Conservation (phyloP, 2,113 vertebrate genomes). For the Neomonachus schauinslandi region DNA sequence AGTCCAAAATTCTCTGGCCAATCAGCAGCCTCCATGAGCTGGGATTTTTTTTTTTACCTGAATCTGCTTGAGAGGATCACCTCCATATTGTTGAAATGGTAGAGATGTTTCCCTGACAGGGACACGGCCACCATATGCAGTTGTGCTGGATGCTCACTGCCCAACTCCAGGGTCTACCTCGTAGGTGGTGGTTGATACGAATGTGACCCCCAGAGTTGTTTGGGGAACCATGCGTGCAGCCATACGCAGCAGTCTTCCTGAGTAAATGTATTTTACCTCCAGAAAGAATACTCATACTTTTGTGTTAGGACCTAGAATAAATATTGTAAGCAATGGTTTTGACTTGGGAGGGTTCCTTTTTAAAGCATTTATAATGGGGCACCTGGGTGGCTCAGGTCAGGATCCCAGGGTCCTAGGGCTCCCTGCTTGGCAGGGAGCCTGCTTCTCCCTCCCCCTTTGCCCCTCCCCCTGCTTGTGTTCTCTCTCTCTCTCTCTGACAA, state of each 20-base stretch:
- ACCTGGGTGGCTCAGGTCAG: background rate
- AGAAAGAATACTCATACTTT: background rate
- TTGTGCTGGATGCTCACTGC: fast-evolving
- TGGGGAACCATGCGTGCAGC: background rate
- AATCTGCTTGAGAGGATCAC: background rate
- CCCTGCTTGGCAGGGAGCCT: background rate
- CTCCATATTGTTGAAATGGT: background rate
- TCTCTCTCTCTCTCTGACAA: no score
- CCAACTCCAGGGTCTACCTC: background rate
- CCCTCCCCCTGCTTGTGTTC: background rate
- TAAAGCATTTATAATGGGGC: background rate
- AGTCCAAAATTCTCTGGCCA: background rate
- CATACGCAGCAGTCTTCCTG: background rate
- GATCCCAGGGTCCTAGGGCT: background rate
- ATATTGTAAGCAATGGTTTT: background rate
- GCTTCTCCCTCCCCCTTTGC: background rate
- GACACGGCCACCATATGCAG: background rate
- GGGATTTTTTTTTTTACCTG: background rate
- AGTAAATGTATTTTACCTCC: background rate
- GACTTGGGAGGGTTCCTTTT: background rate
- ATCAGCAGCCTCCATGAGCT: background rate
- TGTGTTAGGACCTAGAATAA: background rate
- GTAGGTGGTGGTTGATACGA: background rate
- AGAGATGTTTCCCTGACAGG: background rate
- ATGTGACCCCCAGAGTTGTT: background rate